Evolutionary conservation across 2,888 invertebrate species (phyloP), one percentile per base, ranked within the genome.

Genomic region (Noctua janthe): DNA sequence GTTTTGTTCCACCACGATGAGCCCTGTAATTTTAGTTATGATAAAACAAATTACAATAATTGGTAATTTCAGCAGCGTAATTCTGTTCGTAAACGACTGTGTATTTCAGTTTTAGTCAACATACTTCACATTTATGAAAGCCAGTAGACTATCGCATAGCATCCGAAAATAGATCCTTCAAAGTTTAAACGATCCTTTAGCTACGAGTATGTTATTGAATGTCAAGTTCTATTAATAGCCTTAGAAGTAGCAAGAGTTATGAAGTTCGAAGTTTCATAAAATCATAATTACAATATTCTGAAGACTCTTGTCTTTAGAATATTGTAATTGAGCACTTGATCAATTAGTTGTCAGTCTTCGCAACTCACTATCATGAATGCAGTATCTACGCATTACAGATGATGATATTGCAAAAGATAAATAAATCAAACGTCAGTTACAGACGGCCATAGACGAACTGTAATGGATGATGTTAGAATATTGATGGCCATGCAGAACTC

Each of bases 391-490:
- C 47, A 62, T 47, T 20, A 62, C 13, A 59, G 29, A 82, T 78
- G 17, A 79, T 59, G 35, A 51, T 54, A 74, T 81, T 83, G 74
- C 82, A 79, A 83, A 83, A 79, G 35, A 74, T 83, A 35, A 66
- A 82, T 74, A 35, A 76, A 73, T 76, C 64, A 76, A 15, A 67
- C 74, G 71, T 71, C 77, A 64, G 71, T 35, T 23, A 54, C 49
- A 74, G 43, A 70, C 69, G 70, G 8, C 56, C 39, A 76, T 78
- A 84, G 59, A 43, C 35, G 47, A 64, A 66, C 70, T 76, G 47
- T 67, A 76, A 82, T 74, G 67, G 71, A 85, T 73, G 79, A 56
- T 76, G 74, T 72, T 59, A 78, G 49, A 76, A 73, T 81, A 84
- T 84, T 67, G 84, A 80, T 81, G 59, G 49, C 49, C 77, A 62